Percentiles rank a stretch among this genome's conserved stretches.
phyloP scores from a whole-genome alignment of 2,113 vertebrate genomes.

The Podiceps cristatus region DNA sequence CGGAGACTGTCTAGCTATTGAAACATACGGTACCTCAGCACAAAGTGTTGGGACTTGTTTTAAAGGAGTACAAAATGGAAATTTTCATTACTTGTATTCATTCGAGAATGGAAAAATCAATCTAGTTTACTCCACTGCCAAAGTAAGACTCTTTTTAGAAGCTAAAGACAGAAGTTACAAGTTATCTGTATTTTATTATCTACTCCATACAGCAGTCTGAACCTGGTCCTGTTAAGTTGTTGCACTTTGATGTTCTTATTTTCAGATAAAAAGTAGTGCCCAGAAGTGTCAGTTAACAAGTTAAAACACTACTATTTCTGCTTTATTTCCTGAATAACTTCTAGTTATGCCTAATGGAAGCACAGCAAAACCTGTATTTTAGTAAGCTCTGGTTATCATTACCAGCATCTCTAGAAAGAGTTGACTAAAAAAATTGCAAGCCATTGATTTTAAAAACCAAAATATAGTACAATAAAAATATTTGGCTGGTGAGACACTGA shows the following conservation, averaged over 20 bases:
- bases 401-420: slow-evolving; percentile 6
- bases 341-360: neutral
- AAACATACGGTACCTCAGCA: slow-evolving; percentile 57
- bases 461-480: neutral
- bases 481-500: neutral
- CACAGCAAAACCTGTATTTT: neutral
- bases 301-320: neutral
- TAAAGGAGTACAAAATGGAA: slow-evolving; percentile 59
- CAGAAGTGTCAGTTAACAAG: neutral
- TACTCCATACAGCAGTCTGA: neutral
- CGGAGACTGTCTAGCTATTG: slow-evolving; percentile 38
- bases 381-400: neutral
- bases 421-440: neutral
- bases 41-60: slow-evolving; percentile 45
- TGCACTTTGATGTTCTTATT: neutral
- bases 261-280: neutral
- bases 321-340: neutral
- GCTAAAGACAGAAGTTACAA: neutral
- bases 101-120: neutral
- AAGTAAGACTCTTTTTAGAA: neutral
- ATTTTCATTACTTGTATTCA: neutral
- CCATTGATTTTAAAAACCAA: neutral
- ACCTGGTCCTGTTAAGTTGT: neutral
- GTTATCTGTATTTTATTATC: neutral
- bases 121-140: neutral